A percentile compares a stretch with the other conserved stretches of the same genome.
These are phyloP conservation scores for Perca schrenkii DNA, from an alignment of 2,113 vertebrate genomes.

Conservation along the genomic window DNA sequence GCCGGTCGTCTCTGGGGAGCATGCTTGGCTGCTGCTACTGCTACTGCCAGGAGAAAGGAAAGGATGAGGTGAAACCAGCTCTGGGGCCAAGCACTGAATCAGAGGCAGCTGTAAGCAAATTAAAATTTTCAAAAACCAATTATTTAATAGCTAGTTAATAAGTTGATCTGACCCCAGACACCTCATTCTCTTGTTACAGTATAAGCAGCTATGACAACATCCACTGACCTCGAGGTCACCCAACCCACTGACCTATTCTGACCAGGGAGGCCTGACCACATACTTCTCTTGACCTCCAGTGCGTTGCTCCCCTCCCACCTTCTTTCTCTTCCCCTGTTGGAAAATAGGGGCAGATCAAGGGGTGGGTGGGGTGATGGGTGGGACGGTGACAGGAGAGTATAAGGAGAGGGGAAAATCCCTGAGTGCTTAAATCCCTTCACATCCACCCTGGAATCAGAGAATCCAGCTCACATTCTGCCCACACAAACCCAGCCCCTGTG, in stretches of 20 bases:
- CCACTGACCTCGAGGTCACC: slow-evolving; percentile 23
- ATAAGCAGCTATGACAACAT: slow-evolving; percentile 55
- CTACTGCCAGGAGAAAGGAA: slow-evolving; percentile 55
- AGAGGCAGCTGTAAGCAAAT: slow-evolving; percentile 36
- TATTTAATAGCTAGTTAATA: slow-evolving; percentile 40
- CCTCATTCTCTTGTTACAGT: slow-evolving; percentile 50
- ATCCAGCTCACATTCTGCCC: slow-evolving; percentile 70
- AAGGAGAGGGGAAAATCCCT: slow-evolving; percentile 73
- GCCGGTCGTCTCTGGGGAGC: slow-evolving; percentile 47
- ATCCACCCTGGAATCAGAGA: slow-evolving; percentile 76
- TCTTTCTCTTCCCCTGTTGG: slow-evolving; percentile 62
- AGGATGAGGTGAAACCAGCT: slow-evolving; percentile 56
- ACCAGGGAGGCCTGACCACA: slow-evolving; percentile 54
- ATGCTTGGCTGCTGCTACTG: slow-evolving; percentile 52
- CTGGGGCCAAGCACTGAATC: slow-evolving; percentile 43
- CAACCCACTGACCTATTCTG: slow-evolving; percentile 63
- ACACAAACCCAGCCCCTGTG: slow-evolving; percentile 75
- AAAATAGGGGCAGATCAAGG: slow-evolving; percentile 70
- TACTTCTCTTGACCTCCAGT: slow-evolving; percentile 70
- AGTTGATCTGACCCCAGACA: slow-evolving; percentile 37
- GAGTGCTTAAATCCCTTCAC: slow-evolving; percentile 72
- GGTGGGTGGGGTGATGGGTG: slow-evolving; percentile 75
- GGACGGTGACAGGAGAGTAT: slow-evolving; percentile 70
- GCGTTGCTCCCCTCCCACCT: slow-evolving; percentile 58
- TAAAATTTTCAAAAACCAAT: slow-evolving; percentile 44